Evolutionary conservation across 2,888 invertebrate genomes (phyloP).

Genomic region (Melieria omissa): DNA sequence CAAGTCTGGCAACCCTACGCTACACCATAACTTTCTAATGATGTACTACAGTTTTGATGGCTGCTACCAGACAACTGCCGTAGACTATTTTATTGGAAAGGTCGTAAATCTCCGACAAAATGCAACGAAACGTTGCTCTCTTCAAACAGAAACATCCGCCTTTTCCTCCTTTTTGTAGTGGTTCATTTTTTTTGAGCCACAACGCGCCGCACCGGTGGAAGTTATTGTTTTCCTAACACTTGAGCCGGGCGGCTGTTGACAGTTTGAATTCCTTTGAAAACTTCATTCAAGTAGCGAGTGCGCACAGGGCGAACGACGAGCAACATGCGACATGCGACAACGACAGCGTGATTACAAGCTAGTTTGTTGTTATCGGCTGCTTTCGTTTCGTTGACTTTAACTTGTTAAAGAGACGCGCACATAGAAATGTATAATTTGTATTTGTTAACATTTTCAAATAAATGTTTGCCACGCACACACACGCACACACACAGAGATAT

Average conservation of each 20-base stretch:
- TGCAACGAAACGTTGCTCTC: too few species aligned
- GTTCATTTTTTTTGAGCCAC: too few species aligned
- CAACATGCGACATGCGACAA: not conserved
- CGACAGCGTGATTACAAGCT: not conserved
- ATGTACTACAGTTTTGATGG: too few species aligned
- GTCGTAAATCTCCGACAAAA: too few species aligned
- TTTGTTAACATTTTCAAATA: constrained; percentile 24
- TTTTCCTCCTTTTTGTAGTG: too few species aligned
- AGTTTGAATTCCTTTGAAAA: not conserved
- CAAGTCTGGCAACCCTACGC: too few species aligned
- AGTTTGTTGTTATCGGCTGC: constrained; percentile 7
- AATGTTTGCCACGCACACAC: not conserved
- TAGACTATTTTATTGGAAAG: too few species aligned
- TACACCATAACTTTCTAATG: too few species aligned
- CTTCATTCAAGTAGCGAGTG: not conserved
- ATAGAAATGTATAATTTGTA: constrained; percentile 5
- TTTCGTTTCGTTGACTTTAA: constrained; percentile 8
- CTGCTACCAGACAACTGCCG: too few species aligned
- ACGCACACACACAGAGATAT: not conserved
- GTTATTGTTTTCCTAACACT: constrained; percentile 22
- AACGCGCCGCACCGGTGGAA: too few species aligned
- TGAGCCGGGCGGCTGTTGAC: constrained; percentile 9
- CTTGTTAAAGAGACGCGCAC: constrained; percentile 15
- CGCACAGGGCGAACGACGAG: too few species aligned
- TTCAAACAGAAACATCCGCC: too few species aligned